Evolutionary conservation across 2,888 invertebrate species (phyloP).

Genomic region (Gasteruption jaculator): DNA sequence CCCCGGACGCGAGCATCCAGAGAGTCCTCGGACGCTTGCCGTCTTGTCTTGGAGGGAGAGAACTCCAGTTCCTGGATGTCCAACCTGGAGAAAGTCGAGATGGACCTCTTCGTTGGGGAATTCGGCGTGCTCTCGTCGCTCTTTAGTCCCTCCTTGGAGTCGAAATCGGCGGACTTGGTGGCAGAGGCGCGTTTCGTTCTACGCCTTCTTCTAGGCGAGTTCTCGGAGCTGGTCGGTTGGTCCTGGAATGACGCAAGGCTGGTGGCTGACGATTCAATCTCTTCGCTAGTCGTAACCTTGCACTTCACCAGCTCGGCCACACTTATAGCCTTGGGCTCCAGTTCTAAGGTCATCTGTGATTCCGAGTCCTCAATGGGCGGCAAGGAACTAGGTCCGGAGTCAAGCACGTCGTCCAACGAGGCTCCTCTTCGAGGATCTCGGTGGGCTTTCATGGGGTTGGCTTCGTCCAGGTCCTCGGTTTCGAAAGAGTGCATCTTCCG

Average conservation of each 20-base stretch:
- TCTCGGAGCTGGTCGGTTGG: slow-evolving; percentile 35
- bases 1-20: slow-evolving; percentile 32
- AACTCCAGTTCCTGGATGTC: slow-evolving; percentile 18
- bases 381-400: slow-evolving; percentile 39
- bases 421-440: slow-evolving; percentile 37
- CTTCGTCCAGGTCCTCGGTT: slow-evolving; percentile 42
- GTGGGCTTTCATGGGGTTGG: slow-evolving; percentile 25
- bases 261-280: slow-evolving; percentile 35
- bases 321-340: slow-evolving; percentile 26
- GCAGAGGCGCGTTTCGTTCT: slow-evolving; percentile 17
- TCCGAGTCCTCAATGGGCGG: slow-evolving; percentile 29
- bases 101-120: slow-evolving; percentile 39
- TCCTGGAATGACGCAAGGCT: slow-evolving; percentile 31
- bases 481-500: slow-evolving; percentile 48
- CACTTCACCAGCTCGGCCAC: slow-evolving; percentile 41
- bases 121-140: slow-evolving; percentile 36
- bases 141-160: slow-evolving; percentile 13
- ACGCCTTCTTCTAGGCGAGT: slow-evolving; percentile 33
- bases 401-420: slow-evolving; percentile 40
- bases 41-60: slow-evolving; percentile 33
- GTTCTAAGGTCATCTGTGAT: slow-evolving; percentile 16
- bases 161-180: slow-evolving; percentile 12
- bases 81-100: no score
- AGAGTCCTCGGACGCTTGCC: slow-evolving; percentile 40
- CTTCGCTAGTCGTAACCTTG: slow-evolving; percentile 45